These are phyloP conservation scores for Lydus trimaculatus DNA, from an alignment of 2,888 invertebrate genomes.

Conservation along the genomic window DNA sequence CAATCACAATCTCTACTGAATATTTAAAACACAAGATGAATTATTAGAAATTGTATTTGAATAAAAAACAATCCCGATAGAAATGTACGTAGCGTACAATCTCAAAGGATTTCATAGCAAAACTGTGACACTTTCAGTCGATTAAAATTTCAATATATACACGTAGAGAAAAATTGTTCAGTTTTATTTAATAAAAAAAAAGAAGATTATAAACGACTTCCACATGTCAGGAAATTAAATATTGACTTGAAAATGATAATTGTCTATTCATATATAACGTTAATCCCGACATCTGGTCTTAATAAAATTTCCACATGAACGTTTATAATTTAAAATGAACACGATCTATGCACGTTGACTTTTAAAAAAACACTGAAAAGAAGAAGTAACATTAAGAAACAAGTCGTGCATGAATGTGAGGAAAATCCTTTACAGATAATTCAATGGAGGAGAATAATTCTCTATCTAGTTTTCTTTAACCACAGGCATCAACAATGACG, in stretches of 20 bases:
- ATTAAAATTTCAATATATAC: background rate
- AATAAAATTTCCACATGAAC: background rate
- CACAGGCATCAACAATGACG: background rate
- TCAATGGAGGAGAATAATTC: slow-evolving; percentile 49
- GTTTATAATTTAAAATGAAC: background rate
- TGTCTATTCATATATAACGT: background rate
- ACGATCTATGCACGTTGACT: background rate
- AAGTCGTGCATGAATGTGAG: slow-evolving; percentile 47
- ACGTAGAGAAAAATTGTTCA: too few relatives aligned
- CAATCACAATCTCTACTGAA: too few relatives aligned
- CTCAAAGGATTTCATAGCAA: background rate
- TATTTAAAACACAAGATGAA: too few relatives aligned
- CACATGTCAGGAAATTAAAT: too few relatives aligned
- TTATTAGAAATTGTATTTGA: too few relatives aligned
- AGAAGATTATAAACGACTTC: too few relatives aligned
- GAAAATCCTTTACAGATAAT: slow-evolving; percentile 47
- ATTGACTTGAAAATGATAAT: too few relatives aligned
- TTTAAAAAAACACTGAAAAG: background rate
- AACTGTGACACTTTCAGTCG: background rate
- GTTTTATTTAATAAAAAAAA: too few relatives aligned
- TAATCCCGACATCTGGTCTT: too few relatives aligned
- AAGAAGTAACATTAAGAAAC: slow-evolving; percentile 42
- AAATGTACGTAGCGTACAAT: background rate
- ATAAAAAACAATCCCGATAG: background rate
- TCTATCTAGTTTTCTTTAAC: slow-evolving; percentile 34